Conservation (phyloP, 2,113 vertebrate genomes). For the Todiramphus chloris region DNA sequence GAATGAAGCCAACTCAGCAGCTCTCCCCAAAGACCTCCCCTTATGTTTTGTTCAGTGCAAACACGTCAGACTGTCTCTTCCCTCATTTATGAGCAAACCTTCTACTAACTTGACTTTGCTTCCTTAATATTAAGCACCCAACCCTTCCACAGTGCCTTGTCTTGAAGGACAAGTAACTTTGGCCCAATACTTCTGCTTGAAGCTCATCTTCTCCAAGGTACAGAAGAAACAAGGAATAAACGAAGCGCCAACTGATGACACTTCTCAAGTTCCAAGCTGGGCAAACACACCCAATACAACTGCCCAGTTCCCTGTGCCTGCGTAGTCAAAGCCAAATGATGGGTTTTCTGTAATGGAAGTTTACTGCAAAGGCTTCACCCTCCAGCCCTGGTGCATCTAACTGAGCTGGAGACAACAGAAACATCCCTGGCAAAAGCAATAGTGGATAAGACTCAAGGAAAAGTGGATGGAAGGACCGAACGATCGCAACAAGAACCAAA, state of each 20-base stretch:
- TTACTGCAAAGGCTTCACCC: background rate
- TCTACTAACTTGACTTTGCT: background rate
- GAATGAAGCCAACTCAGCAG: background rate
- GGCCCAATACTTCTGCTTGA: background rate
- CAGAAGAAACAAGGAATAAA: background rate
- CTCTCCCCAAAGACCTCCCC: background rate
- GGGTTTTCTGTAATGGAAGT: background rate
- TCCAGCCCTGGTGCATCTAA: background rate
- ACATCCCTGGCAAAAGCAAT: background rate
- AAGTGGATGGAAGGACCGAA: background rate
- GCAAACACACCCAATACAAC: background rate
- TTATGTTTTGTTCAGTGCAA: background rate
- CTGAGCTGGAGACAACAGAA: background rate
- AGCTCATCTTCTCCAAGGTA: background rate
- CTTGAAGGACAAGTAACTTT: background rate
- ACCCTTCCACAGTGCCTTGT: background rate
- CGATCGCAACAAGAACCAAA: accelerated
- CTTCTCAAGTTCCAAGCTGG: background rate
- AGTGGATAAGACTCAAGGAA: background rate
- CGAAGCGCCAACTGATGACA: background rate
- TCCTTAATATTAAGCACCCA: background rate
- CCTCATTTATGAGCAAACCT: background rate
- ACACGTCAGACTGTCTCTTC: background rate
- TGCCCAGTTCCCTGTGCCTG: background rate
- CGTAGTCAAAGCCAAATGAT: background rate